phyloP scores from a whole-genome alignment of 2,888 invertebrate species.

The Drosophila percnosoma region DNA sequence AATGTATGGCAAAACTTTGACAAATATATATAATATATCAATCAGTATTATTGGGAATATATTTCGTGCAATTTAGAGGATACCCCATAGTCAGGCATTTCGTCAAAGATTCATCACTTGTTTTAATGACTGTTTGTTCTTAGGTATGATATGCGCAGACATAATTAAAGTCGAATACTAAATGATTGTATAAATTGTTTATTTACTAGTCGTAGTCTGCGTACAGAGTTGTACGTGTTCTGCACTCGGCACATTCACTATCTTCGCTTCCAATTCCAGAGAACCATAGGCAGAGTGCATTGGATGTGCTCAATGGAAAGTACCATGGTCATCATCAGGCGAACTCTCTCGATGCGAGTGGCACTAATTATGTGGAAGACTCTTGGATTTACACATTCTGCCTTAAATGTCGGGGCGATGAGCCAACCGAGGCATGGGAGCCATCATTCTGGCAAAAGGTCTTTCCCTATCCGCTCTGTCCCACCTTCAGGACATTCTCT shows the following conservation, averaged over 20 bases:
- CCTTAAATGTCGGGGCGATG: conserved; percentile 91
- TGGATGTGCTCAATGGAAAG: conserved; percentile 82
- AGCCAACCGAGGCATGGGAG: conserved; percentile 92
- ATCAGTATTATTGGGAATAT: background rate
- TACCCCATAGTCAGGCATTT: conserved; percentile 19
- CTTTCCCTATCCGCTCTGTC: conserved; percentile 94
- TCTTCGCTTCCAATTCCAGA: conserved; percentile 68
- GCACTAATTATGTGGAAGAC: conserved; percentile 80
- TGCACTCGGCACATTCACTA: conserved; percentile 47
- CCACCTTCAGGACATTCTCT: conserved; percentile 93
- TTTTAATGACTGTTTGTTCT: conserved; percentile 20
- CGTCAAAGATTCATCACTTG: background rate
- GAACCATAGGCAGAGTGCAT: conserved; percentile 73
- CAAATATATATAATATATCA: background rate
- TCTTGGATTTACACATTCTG: conserved; percentile 95
- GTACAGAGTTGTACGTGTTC: conserved; percentile 13
- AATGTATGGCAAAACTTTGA: background rate
- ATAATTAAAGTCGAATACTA: conserved; percentile 58
- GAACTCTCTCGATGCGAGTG: conserved; percentile 39
- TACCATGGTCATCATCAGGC: conserved; percentile 73
- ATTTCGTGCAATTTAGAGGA: background rate
- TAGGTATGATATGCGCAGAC: conserved; percentile 20
- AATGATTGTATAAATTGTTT: conserved; percentile 58
- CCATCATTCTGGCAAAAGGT: conserved; percentile 92
- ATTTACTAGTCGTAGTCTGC: conserved; percentile 23